Percentiles rank a stretch among this genome's conserved stretches.
Evolutionary conservation across 37 sponge, comb jelly and placozoan genomes (phyloP).

Genomic region (Aplysina aerophoba): DNA sequence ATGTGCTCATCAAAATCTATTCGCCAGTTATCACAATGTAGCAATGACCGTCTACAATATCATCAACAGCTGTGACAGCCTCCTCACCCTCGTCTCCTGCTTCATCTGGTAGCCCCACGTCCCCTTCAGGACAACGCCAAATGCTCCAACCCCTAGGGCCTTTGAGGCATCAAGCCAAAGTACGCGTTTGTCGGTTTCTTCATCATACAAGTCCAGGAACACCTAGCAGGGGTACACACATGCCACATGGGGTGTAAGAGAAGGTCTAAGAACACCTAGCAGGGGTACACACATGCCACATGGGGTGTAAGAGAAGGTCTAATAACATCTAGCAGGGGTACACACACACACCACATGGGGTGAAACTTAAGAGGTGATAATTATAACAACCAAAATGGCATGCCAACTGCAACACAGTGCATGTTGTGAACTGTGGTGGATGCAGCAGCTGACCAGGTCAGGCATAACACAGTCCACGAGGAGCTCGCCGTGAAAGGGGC

Average conservation of each 20-base stretch:
- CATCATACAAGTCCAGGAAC: conserved; percentile 32
- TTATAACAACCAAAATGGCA: no score
- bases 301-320: neutral
- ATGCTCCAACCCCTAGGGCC: conserved; percentile 72
- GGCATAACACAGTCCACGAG: conserved; percentile 50
- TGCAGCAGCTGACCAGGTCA: conserved; percentile 74
- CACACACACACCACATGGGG: neutral
- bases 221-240: neutral
- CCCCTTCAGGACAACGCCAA: conserved; percentile 74
- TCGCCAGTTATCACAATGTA: no score
- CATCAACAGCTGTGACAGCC: no score
- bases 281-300: conserved; percentile 47
- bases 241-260: neutral
- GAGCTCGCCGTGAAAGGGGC: conserved; percentile 55
- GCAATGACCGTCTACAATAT: no score
- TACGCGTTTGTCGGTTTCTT: neutral
- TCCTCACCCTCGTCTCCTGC: conserved; percentile 11
- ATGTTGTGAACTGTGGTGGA: no score
- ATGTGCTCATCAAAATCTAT: no score
- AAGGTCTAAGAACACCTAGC: neutral
- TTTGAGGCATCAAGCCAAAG: conserved; percentile 38
- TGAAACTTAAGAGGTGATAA: no score
- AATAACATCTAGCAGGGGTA: neutral
- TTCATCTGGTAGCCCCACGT: conserved; percentile 18
- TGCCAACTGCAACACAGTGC: no score